Base-by-base conservation (phyloP, 2,888 invertebrate genomes). In the Dryadula phaetusa region DNA sequence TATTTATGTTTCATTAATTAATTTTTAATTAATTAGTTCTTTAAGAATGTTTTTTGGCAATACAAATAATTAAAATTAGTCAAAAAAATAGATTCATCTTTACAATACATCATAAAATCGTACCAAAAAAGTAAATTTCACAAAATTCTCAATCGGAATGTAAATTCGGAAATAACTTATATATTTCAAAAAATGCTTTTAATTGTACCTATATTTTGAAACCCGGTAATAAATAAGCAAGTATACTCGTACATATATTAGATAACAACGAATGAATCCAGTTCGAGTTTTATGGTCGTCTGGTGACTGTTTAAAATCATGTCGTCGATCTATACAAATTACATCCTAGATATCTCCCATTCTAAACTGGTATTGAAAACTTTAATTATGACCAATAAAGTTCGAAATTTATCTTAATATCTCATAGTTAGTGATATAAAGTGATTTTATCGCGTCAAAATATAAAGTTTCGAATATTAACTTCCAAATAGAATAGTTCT, bases 391-490 rank as follows among this genome's bases (percentile, higher is more conserved):
- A 76, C 75, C 79, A 81, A 84, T 84, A 84, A 86, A 85, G 80
- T 81, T 82, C 83, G 76, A 81, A 83, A 81, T 82, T 82, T 81
- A 84, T 85, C 82, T 81, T 82, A 80, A 84, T 80, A 84, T 83
- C 82, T 80, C 73, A 78, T 78, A 79, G 78, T 79, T 80, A 80
- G 81, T 81, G 82, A 76, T 71, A 79, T 77, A 85, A 83, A 65
- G 81, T 80, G 86, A 86, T 86, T 77, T 80, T 84, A 88, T 87
- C 86, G 78, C 80, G 63, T 72, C 49, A 63, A 61, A 65, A 62
- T 53, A 62, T 58, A 60, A 74, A 75, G 76, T 77, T 79, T 75
- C 3, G 44, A 32, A 60, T 46, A 78, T 77, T 74, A 71, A 71
- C 68, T 73, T 75, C 69, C 70, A 70, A 71, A 74, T 75, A 71